Evolutionary conservation across 2,113 vertebrate species (phyloP), one percentile per base, ranked within the genome.

Genomic region (Phyllostomus discolor): DNA sequence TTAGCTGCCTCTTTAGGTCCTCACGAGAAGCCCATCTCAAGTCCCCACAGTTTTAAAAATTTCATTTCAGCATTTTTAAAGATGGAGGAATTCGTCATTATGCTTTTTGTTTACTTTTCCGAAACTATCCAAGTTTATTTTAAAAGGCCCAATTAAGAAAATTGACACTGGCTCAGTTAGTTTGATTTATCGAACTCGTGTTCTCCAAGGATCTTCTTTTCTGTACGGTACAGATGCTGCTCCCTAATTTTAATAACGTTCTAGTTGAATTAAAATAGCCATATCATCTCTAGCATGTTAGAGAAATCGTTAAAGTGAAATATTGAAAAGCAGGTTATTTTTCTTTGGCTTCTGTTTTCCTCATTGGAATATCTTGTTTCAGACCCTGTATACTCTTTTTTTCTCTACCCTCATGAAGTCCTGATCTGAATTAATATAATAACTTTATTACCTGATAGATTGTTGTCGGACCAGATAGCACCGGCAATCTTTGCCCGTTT

Each of bases 1-100:
- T 66, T 75, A 82, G 48, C 82, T 97, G 6, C 88, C 75, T 92
- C 92, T 97, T 95, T 69, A 88, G 72, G 59, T 78, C 94, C 85
- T 92, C 33, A n/a, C 75, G 88, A 69, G 81, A 92, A 96, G 48
- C 70, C 79, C 72, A 57, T 33, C 84, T 35, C 46, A 96, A 90
- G 85, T 90, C 85, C 48, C 33, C 2, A n/a, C 88, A 14, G 43
- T 57, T 91, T 38, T 10, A 33, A 69, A 90, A 64, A n/a, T 81
- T 62, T 90, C 50, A 24, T 92, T 91, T 88, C 52, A 82, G 19
- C 35, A 15, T 35, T 96, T 90, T 96, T 91, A 75, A 95, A 70
- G 43, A 83, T 59, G 70, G 85, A 82, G 11, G 54, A 64, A 57
- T 64, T 90, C 85, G 22, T 94, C 70, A 35, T 88, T 50, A 64